A percentile compares a stretch with the other conserved stretches of the same genome.
Evolutionary conservation across 2,113 vertebrate genomes (phyloP).

Genomic region (Pangasianodon hypophthalmus): DNA sequence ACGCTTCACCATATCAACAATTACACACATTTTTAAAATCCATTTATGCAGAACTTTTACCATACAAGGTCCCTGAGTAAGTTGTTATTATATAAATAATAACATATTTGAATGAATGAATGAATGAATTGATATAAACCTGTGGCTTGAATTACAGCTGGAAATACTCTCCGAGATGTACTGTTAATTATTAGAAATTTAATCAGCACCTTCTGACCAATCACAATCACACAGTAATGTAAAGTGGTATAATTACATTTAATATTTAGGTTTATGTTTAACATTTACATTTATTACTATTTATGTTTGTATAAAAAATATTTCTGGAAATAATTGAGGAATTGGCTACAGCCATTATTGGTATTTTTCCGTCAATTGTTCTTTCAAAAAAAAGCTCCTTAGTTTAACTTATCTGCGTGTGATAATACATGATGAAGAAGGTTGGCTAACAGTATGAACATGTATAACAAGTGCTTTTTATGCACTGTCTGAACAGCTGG

Average conservation of each 20-base stretch:
- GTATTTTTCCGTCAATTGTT: background rate
- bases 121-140: background rate
- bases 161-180: background rate
- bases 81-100: background rate
- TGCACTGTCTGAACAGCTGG: background rate
- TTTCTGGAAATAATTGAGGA: background rate
- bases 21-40: background rate
- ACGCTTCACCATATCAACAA: background rate
- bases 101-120: background rate
- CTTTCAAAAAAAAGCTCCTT: background rate
- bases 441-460: background rate
- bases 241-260: background rate
- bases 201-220: background rate
- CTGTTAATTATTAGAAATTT: background rate
- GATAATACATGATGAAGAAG: background rate
- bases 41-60: background rate
- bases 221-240: background rate
- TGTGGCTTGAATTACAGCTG: background rate
- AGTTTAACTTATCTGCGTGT: background rate
- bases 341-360: background rate
- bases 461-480: background rate
- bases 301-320: background rate
- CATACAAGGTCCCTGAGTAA: background rate
- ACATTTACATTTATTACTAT: background rate
- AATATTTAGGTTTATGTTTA: background rate